Evolutionary conservation across 1,140 invertebrate genomes (phyloP), one percentile per base, ranked within the genome.

Genomic region (Artemia franciscana): DNA sequence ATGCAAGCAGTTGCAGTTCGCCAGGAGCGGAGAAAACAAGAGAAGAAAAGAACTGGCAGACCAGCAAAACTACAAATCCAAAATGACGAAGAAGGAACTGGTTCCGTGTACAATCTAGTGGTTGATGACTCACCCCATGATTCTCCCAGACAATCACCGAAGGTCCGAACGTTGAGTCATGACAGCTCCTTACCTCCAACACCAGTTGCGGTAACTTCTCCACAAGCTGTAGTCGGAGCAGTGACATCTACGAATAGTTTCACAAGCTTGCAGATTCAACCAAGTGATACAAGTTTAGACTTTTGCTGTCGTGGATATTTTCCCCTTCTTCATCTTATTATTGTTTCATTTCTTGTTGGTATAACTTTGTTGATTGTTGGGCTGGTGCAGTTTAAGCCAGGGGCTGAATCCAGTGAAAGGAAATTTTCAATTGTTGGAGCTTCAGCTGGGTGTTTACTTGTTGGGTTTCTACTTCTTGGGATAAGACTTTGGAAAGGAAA

Each of bases 1-100:
- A 87, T 86, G 85, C 85, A 84, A 72, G 84, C 85, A 65, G 84
- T 88, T 72, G 84, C 85, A 18, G 84, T 88, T 27, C 81, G 84
- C 70, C 84, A 86, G 73, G 84, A 86, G 72, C 76, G 84, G 65
- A 76, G 83, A 60, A 80, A 84, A 66, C 80, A 81, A 67, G 82
- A 85, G 68, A 64, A 9, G 64, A 85, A 84, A 75, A 74, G 81
- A 59, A 72, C 72, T 66, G 66, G 24, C 60, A n/a, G 61, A 66
- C 62, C 67, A 62, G 39, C 39, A 51, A 51, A 51, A 18, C 39
- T 51, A 12, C 39, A 51, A 18, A 51, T 51, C 12, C 39, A 51
- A 51, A 51, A 18, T 18, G 21, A 51, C 39, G 39, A 51, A 51
- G 39, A 51, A 51, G 39, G 39, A 51, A 51, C 39, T 12, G 39